phyloP scores from a whole-genome alignment of 2,113 vertebrate species.

The Rhineura floridana region DNA sequence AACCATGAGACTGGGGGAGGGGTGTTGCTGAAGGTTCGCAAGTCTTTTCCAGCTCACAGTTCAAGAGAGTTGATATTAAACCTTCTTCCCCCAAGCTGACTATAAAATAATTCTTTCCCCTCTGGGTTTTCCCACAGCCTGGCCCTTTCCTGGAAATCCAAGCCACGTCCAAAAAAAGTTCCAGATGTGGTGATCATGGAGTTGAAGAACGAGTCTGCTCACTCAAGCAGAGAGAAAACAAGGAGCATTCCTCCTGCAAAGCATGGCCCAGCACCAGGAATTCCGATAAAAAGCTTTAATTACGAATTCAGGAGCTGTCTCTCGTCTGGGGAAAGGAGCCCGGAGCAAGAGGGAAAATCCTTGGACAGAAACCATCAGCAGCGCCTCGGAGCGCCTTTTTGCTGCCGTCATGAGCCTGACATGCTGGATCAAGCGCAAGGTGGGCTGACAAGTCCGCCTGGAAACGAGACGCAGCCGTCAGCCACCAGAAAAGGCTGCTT shows the following conservation, averaged over 20 bases:
- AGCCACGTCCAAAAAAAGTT: background rate
- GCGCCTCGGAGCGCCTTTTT: background rate
- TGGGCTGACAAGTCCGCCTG: background rate
- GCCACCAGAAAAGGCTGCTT: too few species aligned
- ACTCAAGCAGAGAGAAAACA: background rate
- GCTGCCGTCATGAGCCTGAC: background rate
- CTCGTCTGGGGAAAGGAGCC: background rate
- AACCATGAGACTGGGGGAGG: background rate
- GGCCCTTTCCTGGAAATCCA: background rate
- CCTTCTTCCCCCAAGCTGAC: background rate
- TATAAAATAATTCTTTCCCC: background rate
- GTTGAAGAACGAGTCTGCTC: background rate
- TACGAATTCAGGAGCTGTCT: background rate
- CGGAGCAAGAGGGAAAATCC: background rate
- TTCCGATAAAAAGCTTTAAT: background rate
- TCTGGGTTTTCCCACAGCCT: constrained; percentile 18
- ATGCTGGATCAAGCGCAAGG: background rate
- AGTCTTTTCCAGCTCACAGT: background rate
- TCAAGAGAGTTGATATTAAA: background rate
- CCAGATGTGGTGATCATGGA: background rate
- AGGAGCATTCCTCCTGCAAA: background rate
- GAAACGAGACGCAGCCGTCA: background rate
- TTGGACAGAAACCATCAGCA: background rate
- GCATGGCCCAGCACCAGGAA: constrained; percentile 2
- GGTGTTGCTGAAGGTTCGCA: background rate